Conservation (phyloP, 1,140 invertebrate genomes). For the Tenebrio molitor region DNA sequence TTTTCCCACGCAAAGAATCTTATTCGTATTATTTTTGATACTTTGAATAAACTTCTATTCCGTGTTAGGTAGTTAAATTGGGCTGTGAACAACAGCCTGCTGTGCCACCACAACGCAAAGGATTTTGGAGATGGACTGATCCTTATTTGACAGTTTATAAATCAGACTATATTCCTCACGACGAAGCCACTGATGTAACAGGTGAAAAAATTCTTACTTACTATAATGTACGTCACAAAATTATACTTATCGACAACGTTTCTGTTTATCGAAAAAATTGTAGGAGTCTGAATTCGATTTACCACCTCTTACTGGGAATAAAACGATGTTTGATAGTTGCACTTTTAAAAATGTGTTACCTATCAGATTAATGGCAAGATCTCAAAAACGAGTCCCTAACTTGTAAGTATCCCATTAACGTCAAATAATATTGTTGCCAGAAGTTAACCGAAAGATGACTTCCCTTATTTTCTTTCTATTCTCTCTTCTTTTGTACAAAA, state of each 20-base stretch:
- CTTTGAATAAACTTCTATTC: too few species aligned
- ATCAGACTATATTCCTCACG: constrained; percentile 58
- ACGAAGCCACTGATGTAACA: constrained; percentile 48
- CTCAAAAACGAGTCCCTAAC: constrained; percentile 53
- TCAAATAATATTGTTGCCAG: too few species aligned
- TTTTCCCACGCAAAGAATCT: too few species aligned
- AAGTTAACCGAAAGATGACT: too few species aligned
- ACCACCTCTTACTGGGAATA: constrained; percentile 43
- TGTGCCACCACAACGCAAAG: constrained; percentile 58
- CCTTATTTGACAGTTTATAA: constrained; percentile 63
- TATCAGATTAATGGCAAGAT: constrained; percentile 45
- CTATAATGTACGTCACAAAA: constrained; percentile 59
- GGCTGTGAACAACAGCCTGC: constrained; percentile 56
- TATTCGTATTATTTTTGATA: too few species aligned
- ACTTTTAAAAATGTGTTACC: constrained; percentile 46
- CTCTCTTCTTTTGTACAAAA: too few species aligned
- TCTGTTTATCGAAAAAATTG: not conserved
- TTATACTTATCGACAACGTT: not conserved
- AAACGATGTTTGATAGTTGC: constrained; percentile 44
- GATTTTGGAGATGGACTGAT: constrained; percentile 63
- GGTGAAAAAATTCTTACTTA: constrained; percentile 62
- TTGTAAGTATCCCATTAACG: constrained; percentile 53
- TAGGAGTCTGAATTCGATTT: constrained; percentile 34
- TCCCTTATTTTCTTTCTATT: too few species aligned
- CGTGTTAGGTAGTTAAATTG: not conserved